Evolutionary conservation across 2,797 vertebrate species (phyloP).

Genomic region (Lepilemur ruficaudatus): DNA sequence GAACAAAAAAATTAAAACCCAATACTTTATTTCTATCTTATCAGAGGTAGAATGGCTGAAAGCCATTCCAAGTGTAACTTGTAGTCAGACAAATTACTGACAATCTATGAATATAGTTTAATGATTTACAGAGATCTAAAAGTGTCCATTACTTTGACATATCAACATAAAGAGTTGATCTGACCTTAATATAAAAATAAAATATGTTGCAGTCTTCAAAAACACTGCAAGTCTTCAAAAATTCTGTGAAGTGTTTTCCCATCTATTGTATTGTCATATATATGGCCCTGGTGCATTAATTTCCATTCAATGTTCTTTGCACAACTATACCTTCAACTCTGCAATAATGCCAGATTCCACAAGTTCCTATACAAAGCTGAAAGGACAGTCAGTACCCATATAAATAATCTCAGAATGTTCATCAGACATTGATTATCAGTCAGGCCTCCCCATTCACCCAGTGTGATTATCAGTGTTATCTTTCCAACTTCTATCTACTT

Average conservation of each 20-base stretch:
- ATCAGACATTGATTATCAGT: not conserved
- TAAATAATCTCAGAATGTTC: not conserved
- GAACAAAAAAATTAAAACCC: not conserved
- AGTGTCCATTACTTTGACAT: slow-evolving; percentile 39
- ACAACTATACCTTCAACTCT: not conserved
- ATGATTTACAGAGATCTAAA: slow-evolving; percentile 40
- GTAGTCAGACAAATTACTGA: slow-evolving; percentile 36
- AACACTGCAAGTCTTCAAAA: not conserved
- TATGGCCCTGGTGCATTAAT: not conserved
- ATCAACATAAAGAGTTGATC: slow-evolving; percentile 14
- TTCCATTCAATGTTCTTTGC: not conserved
- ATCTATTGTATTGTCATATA: not conserved
- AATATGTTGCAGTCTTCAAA: slow-evolving; percentile 2
- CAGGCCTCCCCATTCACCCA: not conserved
- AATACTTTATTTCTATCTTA: slow-evolving; percentile 20
- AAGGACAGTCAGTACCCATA: not conserved
- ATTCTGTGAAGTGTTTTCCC: not conserved
- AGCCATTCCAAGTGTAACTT: not conserved
- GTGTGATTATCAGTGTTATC: not conserved
- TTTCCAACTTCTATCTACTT: not conserved
- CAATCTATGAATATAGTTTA: not conserved
- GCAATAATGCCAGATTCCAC: not conserved
- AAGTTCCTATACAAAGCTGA: not conserved
- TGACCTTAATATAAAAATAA: slow-evolving; percentile 52
- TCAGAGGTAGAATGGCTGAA: slow-evolving; percentile 37